Base-by-base conservation (phyloP, 2,888 invertebrate species). In the Drosophila meridionalis region DNA sequence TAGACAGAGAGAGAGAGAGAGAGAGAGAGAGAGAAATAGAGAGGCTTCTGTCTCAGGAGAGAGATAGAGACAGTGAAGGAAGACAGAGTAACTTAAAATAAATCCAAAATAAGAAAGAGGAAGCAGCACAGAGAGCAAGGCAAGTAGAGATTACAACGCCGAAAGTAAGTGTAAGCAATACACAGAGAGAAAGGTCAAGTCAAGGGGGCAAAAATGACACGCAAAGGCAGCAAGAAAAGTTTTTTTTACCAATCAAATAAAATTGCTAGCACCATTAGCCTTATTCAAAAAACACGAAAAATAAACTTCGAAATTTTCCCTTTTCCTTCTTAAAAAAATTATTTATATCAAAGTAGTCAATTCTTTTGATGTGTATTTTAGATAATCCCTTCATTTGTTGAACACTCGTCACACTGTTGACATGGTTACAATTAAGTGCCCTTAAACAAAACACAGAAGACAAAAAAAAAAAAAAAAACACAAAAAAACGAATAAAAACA, bases 381-480 rank as follows among this genome's bases (percentile, higher is more conserved):
- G 1, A 4, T 12, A 50, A 50, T 3, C 5, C 20, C 12, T 50
- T 38, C 7, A 9, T 43, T 52, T 28, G 20, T 57, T 52, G 45
- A 50, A 59, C 32, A 72, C 55, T 34, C 43, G 11, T 14, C 32
- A 67, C 43, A 26, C 48, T 50, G 58, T 65, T 50, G 14, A 61
- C 43, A 62, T 32, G 34, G 6, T 32, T 36, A 11, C n/a, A 53
- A 20, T 38, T 20, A 4, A 50, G 42, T n/a, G 8, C 3, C 30
- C 12, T 30, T 12, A 57, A 12, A 1, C 26, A 55, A 42, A 47
- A 50, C 45, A 63, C 36, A 42, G 6, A 64, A 52, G 42, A 60
- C 7, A 42, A 42, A 48, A 60, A 47, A 48, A 57, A 36, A 36
- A 50, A 53, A 60, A n/a, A 40, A 40, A 43, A 60, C 3, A 36